Conservation (phyloP, 2,888 invertebrate species). For the Cerastis leucographa region DNA sequence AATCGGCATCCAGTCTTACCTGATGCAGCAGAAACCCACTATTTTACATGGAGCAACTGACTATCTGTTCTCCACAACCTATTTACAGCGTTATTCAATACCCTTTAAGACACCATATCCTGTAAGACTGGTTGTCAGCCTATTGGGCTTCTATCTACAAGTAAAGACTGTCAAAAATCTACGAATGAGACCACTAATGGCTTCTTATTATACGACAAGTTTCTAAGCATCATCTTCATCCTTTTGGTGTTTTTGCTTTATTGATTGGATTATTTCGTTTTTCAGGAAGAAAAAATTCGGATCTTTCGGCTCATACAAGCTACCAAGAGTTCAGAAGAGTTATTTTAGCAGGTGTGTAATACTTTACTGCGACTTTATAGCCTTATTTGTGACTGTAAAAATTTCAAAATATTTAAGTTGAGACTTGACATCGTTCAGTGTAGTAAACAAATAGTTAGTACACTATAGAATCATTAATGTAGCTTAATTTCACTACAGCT, state of each 20-base stretch:
- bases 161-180: too few relatives aligned
- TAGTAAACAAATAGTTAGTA: background rate
- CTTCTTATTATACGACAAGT: background rate
- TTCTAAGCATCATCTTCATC: background rate
- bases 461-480: background rate
- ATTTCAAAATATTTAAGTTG: background rate
- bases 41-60: too few relatives aligned
- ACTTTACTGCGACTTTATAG: background rate
- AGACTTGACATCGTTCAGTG: background rate
- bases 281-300: conserved; percentile 78
- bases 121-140: too few relatives aligned
- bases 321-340: conserved; percentile 70
- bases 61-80: too few relatives aligned
- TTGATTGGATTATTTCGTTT: conserved; percentile 7
- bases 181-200: too few relatives aligned
- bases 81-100: too few relatives aligned
- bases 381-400: background rate
- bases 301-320: conserved; percentile 60
- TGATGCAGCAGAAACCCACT: too few relatives aligned
- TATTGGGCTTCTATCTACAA: too few relatives aligned
- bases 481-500: background rate
- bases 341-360: conserved; percentile 68
- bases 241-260: background rate
- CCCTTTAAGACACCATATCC: too few relatives aligned
- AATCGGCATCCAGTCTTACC: too few relatives aligned